Base-by-base conservation (phyloP, 2,888 invertebrate genomes). In the Cloeon dipterum region DNA sequence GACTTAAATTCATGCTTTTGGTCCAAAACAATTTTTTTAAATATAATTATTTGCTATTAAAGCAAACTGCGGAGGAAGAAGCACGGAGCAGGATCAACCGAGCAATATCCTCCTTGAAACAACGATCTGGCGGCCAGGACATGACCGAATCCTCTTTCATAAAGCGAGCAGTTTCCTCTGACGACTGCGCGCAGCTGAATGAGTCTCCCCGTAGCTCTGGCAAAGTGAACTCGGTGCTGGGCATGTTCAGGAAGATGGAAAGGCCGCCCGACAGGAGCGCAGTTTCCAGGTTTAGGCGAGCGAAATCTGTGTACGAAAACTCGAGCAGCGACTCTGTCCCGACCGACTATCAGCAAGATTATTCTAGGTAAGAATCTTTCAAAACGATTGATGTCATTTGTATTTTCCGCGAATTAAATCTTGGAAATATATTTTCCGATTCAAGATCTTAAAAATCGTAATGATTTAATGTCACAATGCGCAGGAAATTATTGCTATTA, bases 141-240 rank as follows among this genome's bases (percentile, higher is more conserved):
- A 33, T 48, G 50, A 72, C 68, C n/a, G 72, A 69, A 53, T 72
- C 71, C 2, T 68, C 67, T 43, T 58, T 72, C 20, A 67, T 74
- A 32, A 76, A 74, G 53, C 59, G 76, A 43, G 75, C 77, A 3
- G 72, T 73, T 18, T 77, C 78, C 25, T 63, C 74, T 16, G 74
- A 75, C 44, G 72, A 76, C 46, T 62, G 74, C 39, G 62, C 21
- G 21, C 21, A 21, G 14, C 16, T 14, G 7, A 29, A 29, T n/a
- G 29, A 29, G 16, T 29, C 29, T n/a, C 69, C 5, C 60, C 26
- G 5, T 11, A n/a, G n/a, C n/a, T 26, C 20, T 29, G 34, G 17
- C 21, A 73, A 75, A 3, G 78, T 79, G 0, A 74, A 71, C 50
- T 69, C 70, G 47, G 78, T 83, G 32, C 56, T 83, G 39, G 78